Conservation (phyloP, 2,113 vertebrate genomes). For the Strix uralensis region DNA sequence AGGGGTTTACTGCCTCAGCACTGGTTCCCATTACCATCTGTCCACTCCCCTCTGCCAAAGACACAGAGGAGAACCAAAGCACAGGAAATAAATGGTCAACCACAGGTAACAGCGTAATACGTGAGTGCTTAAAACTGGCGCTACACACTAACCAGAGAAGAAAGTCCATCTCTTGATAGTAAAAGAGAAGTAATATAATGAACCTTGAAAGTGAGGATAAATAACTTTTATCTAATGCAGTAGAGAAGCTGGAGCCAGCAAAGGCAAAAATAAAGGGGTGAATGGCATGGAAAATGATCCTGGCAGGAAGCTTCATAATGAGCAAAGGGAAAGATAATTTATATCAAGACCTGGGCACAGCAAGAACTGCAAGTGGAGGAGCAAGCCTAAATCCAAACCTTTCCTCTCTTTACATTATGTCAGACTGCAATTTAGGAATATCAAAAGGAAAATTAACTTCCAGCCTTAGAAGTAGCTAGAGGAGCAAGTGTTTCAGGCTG, state of each 20-base stretch:
- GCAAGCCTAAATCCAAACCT: neutral
- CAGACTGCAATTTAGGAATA: neutral
- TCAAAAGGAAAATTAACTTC: neutral
- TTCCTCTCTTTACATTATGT: neutral
- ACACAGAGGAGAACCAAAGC: neutral
- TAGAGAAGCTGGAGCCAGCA: neutral
- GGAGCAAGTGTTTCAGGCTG: neutral
- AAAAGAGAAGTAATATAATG: neutral
- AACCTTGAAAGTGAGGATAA: neutral
- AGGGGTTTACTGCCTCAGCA: neutral
- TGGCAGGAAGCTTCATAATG: neutral
- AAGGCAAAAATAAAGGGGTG: neutral
- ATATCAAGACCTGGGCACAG: neutral
- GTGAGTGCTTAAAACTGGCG: neutral
- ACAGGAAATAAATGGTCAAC: neutral
- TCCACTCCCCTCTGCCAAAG: neutral
- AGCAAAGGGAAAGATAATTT: neutral
- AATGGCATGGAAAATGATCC: neutral
- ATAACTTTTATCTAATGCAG: neutral
- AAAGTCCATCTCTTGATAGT: neutral
- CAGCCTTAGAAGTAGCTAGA: neutral
- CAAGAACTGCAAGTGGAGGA: neutral
- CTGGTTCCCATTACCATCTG: neutral
- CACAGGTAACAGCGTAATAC: accelerated
- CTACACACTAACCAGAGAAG: accelerated